phyloP scores from a whole-genome alignment of 23 tunicate genomes.

The Phallusia fumigata region DNA sequence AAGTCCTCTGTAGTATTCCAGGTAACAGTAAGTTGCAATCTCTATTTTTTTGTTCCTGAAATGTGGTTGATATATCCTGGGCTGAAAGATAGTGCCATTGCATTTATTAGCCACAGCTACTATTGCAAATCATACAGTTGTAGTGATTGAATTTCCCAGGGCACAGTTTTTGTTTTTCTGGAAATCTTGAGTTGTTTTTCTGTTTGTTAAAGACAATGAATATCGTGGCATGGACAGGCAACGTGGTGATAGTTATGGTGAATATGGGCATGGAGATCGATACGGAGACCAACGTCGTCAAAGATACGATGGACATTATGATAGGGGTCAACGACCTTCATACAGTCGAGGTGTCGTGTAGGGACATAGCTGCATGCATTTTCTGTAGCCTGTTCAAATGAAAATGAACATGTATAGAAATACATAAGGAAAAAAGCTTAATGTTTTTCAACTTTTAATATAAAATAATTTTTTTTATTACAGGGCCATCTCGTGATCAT shows the following conservation, averaged over 20 bases:
- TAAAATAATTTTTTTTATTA: no score
- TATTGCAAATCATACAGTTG: neutral
- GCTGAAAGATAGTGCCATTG: no score
- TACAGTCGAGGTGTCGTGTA: slow-evolving; percentile 5
- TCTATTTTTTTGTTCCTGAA: no score
- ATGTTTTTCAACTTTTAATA: no score
- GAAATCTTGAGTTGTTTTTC: neutral
- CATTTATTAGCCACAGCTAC: no score
- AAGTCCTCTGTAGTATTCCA: no score
- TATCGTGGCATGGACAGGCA: slow-evolving; percentile 12
- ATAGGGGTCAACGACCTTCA: slow-evolving; percentile 11
- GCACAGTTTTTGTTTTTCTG: neutral
- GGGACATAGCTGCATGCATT: neutral
- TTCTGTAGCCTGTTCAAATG: neutral
- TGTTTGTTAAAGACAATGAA: slow-evolving; percentile 7
- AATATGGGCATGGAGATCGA: neutral
- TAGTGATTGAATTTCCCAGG: neutral
- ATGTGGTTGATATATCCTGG: no score
- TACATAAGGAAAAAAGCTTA: no score
- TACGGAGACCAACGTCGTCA: slow-evolving; percentile 9
- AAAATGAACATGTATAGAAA: no score
- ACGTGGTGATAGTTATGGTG: slow-evolving; percentile 10
- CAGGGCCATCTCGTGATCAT: slow-evolving; percentile 24
- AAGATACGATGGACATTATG: slow-evolving; percentile 7
- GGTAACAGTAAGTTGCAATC: no score